A percentile compares a stretch with the other conserved stretches of the same genome.
Conservation (phyloP, 2,797 vertebrate species). For the Pteropus rufus region DNA sequence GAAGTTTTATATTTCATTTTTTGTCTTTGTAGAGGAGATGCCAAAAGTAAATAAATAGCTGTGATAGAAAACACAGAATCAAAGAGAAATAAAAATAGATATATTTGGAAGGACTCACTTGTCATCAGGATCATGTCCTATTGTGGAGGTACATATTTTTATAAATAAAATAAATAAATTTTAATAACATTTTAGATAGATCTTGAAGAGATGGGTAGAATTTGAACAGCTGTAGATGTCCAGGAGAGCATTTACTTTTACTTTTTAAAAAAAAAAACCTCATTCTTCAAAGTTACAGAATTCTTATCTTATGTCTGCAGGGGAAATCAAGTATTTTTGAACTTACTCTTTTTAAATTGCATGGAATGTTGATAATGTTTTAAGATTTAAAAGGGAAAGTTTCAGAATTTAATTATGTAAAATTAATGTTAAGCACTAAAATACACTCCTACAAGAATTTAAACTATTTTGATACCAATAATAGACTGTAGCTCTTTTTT, state of each 20-base stretch:
- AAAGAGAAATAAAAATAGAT: not conserved
- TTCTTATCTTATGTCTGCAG: conserved; percentile 23
- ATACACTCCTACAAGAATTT: not conserved
- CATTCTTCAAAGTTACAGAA: conserved; percentile 8
- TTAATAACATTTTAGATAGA: not conserved
- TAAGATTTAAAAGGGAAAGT: not conserved
- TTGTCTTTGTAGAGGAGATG: not conserved
- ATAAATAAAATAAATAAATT: not conserved
- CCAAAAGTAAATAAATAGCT: not conserved
- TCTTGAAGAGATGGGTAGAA: not conserved
- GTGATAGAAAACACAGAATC: not conserved
- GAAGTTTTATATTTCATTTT: not conserved
- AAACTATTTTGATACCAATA: not conserved
- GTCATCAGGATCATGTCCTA: not conserved
- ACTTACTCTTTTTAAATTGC: not conserved
- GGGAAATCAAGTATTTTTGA: conserved; percentile 21
- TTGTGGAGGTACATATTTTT: not conserved
- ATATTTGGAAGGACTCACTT: not conserved
- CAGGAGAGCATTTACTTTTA: not conserved
- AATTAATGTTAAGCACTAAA: conserved; percentile 6
- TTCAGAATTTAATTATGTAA: conserved; percentile 42
- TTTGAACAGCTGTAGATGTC: not conserved
- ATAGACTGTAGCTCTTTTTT: not conserved
- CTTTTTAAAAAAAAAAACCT: not conserved
- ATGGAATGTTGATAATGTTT: not conserved